Percentiles rank a stretch among this genome's conserved stretches.
phyloP scores from a whole-genome alignment of 2,888 invertebrate species.

The Thera obeliscata region DNA sequence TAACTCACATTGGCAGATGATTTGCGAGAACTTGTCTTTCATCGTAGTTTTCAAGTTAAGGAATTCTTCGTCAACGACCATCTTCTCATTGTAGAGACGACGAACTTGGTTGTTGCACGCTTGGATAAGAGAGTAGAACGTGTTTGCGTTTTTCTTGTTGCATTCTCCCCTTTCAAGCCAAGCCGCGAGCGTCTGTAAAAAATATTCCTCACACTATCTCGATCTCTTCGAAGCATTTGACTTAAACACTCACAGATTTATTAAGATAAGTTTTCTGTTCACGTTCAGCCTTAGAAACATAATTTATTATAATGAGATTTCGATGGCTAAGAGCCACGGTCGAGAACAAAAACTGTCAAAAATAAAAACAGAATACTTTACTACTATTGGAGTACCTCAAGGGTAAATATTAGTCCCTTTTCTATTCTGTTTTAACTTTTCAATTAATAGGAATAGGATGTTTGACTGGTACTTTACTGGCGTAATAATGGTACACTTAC shows the following conservation, averaged over 20 bases:
- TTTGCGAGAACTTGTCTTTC: conserved; percentile 92
- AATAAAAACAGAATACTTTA: background rate
- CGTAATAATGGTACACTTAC: conserved; percentile 62
- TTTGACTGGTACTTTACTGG: too few relatives aligned
- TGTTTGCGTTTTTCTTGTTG: conserved; percentile 93
- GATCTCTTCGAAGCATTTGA: conserved; percentile 11
- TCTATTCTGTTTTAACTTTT: too few relatives aligned
- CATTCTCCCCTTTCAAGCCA: conserved; percentile 98
- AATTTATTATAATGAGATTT: background rate
- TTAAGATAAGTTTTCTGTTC: background rate
- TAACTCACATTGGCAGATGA: conserved; percentile 95
- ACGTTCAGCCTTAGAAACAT: background rate
- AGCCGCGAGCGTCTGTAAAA: conserved; percentile 88
- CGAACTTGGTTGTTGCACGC: conserved; percentile 96
- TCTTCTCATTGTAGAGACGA: conserved; percentile 93
- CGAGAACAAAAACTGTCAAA: background rate
- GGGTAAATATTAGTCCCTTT: background rate
- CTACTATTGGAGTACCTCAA: conserved; percentile 1
- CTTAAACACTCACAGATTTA: background rate
- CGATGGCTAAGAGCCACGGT: background rate
- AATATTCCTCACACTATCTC: background rate
- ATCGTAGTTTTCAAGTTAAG: conserved; percentile 90
- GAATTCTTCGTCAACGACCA: conserved; percentile 93
- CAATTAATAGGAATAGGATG: too few relatives aligned
- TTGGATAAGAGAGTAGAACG: conserved; percentile 97